Evolutionary conservation across 1,140 invertebrate genomes (phyloP).

Genomic region (Drosophila sucinea): DNA sequence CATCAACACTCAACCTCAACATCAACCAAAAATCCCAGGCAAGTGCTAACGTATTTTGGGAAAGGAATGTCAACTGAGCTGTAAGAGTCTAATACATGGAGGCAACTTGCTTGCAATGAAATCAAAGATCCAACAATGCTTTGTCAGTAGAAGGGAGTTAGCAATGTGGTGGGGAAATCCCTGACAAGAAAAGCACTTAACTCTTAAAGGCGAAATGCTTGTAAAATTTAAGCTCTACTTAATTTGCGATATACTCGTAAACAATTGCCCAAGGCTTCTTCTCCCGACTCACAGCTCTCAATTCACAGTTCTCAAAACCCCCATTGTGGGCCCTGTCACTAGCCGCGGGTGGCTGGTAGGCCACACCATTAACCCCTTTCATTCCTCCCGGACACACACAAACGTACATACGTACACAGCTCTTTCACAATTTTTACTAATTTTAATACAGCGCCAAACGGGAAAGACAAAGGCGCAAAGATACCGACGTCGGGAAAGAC

Average conservation of each 20-base stretch:
- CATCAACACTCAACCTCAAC: neutral
- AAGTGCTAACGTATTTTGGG: slow-evolving; percentile 23
- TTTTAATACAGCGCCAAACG: slow-evolving; percentile 70
- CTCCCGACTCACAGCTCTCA: slow-evolving; percentile 1
- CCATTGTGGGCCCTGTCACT: slow-evolving; percentile 66
- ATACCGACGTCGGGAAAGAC: neutral
- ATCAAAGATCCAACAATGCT: slow-evolving; percentile 33
- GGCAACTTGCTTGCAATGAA: slow-evolving; percentile 50
- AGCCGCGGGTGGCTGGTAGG: slow-evolving; percentile 25
- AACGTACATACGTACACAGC: neutral
- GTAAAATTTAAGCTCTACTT: slow-evolving; percentile 80
- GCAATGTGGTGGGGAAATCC: slow-evolving; percentile 2
- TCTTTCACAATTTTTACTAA: slow-evolving; percentile 69
- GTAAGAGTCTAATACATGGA: slow-evolving; percentile 49
- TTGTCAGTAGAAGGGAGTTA: neutral
- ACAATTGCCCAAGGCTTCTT: slow-evolving; percentile 63
- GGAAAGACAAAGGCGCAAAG: slow-evolving; percentile 49
- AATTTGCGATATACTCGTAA: slow-evolving; percentile 79
- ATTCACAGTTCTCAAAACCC: neutral
- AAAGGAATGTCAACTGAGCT: slow-evolving; percentile 54
- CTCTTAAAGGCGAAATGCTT: slow-evolving; percentile 80
- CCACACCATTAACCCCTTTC: neutral
- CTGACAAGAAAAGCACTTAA: slow-evolving; percentile 74
- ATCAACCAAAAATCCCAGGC: neutral
- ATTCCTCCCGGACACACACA: neutral